Base-by-base conservation (phyloP, 2,113 vertebrate species). In the Neolamprologus longior region DNA sequence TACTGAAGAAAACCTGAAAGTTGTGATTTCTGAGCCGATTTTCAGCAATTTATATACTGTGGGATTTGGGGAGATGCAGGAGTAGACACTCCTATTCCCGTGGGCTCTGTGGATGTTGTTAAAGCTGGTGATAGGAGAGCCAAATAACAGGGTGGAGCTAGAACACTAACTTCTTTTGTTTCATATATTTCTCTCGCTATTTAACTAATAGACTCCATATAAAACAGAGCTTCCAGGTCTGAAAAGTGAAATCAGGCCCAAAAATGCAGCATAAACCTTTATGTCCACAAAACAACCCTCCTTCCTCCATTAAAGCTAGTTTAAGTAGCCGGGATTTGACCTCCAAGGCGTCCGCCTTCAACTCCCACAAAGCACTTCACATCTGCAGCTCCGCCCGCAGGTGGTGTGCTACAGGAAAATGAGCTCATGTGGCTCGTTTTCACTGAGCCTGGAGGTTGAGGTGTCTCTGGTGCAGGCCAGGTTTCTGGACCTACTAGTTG, bases 71-170 rank as follows among this genome's bases (percentile, higher is more conserved):
- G 68, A 73, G 68, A 73, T 17, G 13, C 13, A 24, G 21, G 21
- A 73, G 68, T 45, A 45, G 68, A 10, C 37, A 73, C 37, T 42
- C 35, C 63, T 42, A 26, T 42, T 9, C 40, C 68, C 13, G 0
- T 42, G 21, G 68, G 21, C 0, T 73, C 0, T 0, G 37, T 26
- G 13, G 37, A 3, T 73, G 37, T 42, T 73, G 37, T 9, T 73
- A 42, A 26, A 45, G 37, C 37, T 26, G 68, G 37, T 45, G 37
- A 71, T 45, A 17, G 68, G 2, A 45, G 68, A 45, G 37, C 37
- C 37, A 26, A 45, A 73, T 73, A 24, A 71, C 35, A 71, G n/a
- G 37, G 66, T 40, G n/a, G 66, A 24, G n/a, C 66, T 42, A 0
- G 7, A 42, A 24, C 1, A 42, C 7, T 14, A 15, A 73, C 19